Percentiles rank a stretch among this genome's conserved stretches.
Conservation (phyloP, 2,113 vertebrate species). For the Paraplagusia blochii region DNA sequence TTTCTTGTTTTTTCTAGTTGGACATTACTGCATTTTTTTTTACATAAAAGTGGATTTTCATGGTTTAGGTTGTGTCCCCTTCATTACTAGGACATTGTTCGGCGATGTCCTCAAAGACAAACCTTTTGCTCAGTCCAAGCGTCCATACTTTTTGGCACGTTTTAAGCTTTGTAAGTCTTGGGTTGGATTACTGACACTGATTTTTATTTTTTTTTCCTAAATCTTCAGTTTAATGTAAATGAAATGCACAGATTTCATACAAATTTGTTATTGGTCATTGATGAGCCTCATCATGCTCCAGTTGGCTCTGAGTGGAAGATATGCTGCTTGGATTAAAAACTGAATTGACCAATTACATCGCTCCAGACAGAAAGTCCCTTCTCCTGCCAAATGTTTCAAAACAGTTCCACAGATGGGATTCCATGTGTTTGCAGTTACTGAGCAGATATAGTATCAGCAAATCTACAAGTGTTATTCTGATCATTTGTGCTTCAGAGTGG, state of each 20-base stretch:
- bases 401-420: conserved; percentile 20
- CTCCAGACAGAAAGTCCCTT: conserved; percentile 1
- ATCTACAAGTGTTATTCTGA: conserved; percentile 14
- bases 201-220: conserved; percentile 7
- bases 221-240: conserved; percentile 21
- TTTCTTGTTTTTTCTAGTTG: conserved; percentile 3
- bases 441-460: background rate
- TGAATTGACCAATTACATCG: conserved; percentile 17
- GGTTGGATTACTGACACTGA: conserved; percentile 1
- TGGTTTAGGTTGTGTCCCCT: conserved; percentile 37
- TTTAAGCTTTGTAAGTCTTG: conserved; percentile 20
- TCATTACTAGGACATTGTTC: conserved; percentile 24
- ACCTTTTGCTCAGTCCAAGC: background rate
- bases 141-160: background rate
- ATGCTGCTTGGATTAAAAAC: conserved; percentile 19
- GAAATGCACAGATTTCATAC: conserved; percentile 19
- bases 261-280: conserved; percentile 32
- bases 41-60: conserved; percentile 6
- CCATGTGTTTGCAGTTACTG: conserved; percentile 30
- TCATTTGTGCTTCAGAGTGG: conserved; percentile 4
- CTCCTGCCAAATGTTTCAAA: conserved; percentile 20
- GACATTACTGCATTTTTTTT: background rate
- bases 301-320: conserved; percentile 14
- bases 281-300: background rate
- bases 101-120: conserved; percentile 5